phyloP scores from a whole-genome alignment of 1,140 invertebrate species.

The Drosophila leontia region DNA sequence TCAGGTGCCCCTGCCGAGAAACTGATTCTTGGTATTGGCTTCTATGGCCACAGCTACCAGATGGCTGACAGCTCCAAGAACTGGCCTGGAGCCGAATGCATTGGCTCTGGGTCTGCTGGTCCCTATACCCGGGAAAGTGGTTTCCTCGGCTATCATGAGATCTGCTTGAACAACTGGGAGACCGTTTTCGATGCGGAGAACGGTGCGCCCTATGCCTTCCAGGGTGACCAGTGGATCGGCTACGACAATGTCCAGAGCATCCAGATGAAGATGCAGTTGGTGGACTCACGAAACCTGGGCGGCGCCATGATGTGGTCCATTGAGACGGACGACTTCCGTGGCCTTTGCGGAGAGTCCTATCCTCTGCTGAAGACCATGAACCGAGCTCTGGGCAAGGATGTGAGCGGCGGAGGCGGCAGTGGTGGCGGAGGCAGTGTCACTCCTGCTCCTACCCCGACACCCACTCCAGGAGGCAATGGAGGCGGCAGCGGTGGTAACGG shows the following conservation, averaged over 20 bases:
- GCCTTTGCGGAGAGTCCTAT: constrained; percentile 87
- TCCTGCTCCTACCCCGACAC: constrained; percentile 2
- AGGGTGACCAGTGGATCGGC: constrained; percentile 84
- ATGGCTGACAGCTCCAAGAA: constrained; percentile 85
- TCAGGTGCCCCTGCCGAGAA: constrained; percentile 85
- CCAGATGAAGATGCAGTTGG: constrained; percentile 77
- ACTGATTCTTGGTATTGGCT: constrained; percentile 88
- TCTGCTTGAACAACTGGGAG: constrained; percentile 76
- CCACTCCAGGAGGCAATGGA: constrained; percentile 25
- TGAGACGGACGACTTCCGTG: constrained; percentile 91
- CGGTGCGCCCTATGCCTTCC: constrained; percentile 73
- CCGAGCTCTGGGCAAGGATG: constrained; percentile 44
- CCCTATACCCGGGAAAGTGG: constrained; percentile 89
- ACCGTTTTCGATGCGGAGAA: constrained; percentile 52
- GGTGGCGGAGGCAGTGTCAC: constrained; percentile 30
- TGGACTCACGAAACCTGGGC: constrained; percentile 86
- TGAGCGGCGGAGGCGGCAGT: constrained; percentile 15
- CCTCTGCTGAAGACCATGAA: constrained; percentile 82
- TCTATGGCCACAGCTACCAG: constrained; percentile 89
- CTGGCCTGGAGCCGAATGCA: constrained; percentile 86
- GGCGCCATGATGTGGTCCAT: constrained; percentile 94
- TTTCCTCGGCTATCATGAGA: constrained; percentile 92
- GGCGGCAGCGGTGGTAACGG: constrained; percentile 23
- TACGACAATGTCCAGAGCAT: constrained; percentile 84
- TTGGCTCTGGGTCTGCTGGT: constrained; percentile 87